A percentile compares a stretch with the other conserved stretches of the same genome.
These are phyloP conservation scores for Malurus cyaneus DNA, from an alignment of 2,113 vertebrate genomes.

Conservation along the genomic window DNA sequence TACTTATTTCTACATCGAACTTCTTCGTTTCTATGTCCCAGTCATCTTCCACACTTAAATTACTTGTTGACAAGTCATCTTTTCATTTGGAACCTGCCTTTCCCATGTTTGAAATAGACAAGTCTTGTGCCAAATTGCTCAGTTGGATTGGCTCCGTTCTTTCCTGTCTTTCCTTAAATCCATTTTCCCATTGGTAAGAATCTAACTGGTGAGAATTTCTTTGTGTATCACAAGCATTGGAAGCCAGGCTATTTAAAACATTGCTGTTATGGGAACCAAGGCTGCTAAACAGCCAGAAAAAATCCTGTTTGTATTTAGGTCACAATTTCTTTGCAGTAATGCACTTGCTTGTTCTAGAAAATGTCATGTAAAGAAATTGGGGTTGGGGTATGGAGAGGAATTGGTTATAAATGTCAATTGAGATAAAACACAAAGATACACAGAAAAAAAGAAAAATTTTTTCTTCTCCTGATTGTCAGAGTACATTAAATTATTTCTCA, in stretches of 20 bases:
- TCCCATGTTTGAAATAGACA: not conserved
- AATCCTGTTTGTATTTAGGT: conserved; percentile 41
- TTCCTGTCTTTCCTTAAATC: not conserved
- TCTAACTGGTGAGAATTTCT: not conserved
- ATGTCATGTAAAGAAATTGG: not conserved
- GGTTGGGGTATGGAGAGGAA: not conserved
- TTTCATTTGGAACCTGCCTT: not conserved
- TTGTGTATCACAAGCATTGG: not conserved
- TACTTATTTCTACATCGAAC: not conserved
- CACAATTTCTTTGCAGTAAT: not conserved
- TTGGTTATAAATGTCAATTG: not conserved
- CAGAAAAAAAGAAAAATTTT: not conserved
- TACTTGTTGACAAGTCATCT: not conserved
- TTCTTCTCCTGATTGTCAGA: not conserved
- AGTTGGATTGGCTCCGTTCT: not conserved
- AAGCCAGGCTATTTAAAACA: conserved; percentile 22
- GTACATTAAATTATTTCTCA: not conserved
- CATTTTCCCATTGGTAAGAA: not conserved
- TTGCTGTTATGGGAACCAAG: conserved; percentile 26
- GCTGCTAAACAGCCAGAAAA: conserved; percentile 9
- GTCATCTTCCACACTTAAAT: not conserved
- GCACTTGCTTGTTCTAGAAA: not conserved
- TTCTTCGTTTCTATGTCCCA: not conserved
- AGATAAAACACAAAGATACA: not conserved
- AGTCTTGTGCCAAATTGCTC: not conserved